Base-by-base conservation (phyloP, 2,113 vertebrate species). In the Ammospiza nelsoni region DNA sequence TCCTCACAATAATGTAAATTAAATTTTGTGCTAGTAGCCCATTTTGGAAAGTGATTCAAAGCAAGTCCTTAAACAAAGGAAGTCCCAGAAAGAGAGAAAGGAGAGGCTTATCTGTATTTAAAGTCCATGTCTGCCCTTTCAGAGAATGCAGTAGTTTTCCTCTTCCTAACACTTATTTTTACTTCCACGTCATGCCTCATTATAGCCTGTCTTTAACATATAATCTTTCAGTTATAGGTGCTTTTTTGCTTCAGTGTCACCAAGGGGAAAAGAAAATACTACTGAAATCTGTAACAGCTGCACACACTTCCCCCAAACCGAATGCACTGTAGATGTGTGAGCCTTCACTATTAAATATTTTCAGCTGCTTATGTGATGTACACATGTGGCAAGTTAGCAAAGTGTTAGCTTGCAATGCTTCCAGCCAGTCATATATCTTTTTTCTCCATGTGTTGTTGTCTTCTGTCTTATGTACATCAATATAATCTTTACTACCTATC, bases 381-480 rank as follows among this genome's bases (percentile, higher is more conserved):
- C 95, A 93, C 72, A 91, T 95, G 96, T 95, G 85, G 84, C 92
- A 94, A 95, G 93, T 87, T 92, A 95, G 95, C 78, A 81, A 95
- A 96, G 73, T 77, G 69, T 89, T 97, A 92, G 94, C 57, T 95
- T 92, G 75, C 95, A 95, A 24, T 94, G 95, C 90, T 97, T 90
- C 94, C 90, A 96, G 96, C 76, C 85, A 93, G 88, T 89, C 92
- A 35, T 97, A 95, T 90, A 97, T 97, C 94, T 96, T 90, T 80
- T 84, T 84, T 79, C 83, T 68, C 92, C 93, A 92, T 96, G 94
- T 96, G 94, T 68, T 95, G 69, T 87, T 95, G 85, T 95, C 93
- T 95, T 92, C 88, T 93, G 35, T 93, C 92, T 87, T 84, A 92
- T 37, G 66, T 43, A 87, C 63, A 82, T 92, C 86, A 84, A 86